These are phyloP conservation scores for Volucella inflata DNA, from an alignment of 2,888 invertebrate species.

Conservation along the genomic window DNA sequence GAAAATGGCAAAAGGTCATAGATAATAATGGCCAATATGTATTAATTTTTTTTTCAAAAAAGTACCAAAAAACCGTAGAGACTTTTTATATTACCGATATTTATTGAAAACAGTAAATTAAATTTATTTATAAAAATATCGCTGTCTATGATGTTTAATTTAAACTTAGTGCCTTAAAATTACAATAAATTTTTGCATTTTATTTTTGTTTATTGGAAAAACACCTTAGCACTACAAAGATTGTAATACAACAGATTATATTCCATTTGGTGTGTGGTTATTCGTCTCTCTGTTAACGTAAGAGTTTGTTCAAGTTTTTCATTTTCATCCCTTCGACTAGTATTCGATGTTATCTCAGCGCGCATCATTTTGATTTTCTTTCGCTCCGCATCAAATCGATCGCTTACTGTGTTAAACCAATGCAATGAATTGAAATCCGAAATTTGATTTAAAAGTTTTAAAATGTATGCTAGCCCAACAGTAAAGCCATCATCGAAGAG, in stretches of 20 bases:
- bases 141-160: no score
- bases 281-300: conserved; percentile 93
- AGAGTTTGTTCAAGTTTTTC: conserved; percentile 96
- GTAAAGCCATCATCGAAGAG: conserved; percentile 99
- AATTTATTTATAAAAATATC: conserved; percentile 17
- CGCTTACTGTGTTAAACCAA: conserved; percentile 95
- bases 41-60: no score
- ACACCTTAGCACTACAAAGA: conserved; percentile 96
- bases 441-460: conserved; percentile 94
- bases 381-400: conserved; percentile 88
- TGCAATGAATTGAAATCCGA: conserved; percentile 95
- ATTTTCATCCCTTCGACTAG: conserved; percentile 81
- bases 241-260: conserved; percentile 96
- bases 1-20: no score
- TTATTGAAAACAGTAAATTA: neutral
- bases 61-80: no score
- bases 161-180: neutral
- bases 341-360: conserved; percentile 87
- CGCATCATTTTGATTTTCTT: conserved; percentile 84
- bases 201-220: conserved; percentile 88
- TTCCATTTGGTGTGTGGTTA: conserved; percentile 91
- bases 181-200: neutral
- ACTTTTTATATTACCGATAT: no score
- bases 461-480: conserved; percentile 96
- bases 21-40: no score